Percentiles rank a stretch among this genome's conserved stretches.
phyloP scores from a whole-genome alignment of 2,888 invertebrate genomes.

The Stenotaenia linearis region DNA sequence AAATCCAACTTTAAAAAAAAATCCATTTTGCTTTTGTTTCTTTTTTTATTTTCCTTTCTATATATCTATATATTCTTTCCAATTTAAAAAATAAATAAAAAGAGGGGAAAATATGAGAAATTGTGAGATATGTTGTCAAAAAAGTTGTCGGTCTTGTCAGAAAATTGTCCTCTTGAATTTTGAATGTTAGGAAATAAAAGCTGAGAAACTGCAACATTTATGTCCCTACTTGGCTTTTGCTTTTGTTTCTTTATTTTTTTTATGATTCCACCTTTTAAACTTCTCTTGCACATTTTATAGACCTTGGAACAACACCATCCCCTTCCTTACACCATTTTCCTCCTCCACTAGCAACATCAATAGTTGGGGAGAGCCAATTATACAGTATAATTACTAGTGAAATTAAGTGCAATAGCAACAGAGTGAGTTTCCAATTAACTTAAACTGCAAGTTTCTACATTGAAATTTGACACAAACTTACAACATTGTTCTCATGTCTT shows the following conservation, averaged over 20 bases:
- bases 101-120: neutral
- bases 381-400: neutral
- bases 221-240: neutral
- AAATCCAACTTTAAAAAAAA: neutral
- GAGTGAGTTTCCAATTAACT: neutral
- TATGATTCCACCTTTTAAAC: neutral
- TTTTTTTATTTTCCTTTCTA: neutral
- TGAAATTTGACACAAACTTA: neutral
- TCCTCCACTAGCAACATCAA: neutral
- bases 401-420: neutral
- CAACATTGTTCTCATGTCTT: neutral
- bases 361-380: neutral
- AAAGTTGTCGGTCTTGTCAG: neutral
- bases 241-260: neutral
- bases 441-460: neutral
- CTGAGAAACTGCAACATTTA: neutral
- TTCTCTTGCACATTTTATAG: neutral
- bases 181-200: neutral
- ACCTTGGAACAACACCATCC: neutral
- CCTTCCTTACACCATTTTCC: neutral
- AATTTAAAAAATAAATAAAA: neutral
- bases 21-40: neutral
- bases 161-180: neutral
- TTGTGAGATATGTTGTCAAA: neutral
- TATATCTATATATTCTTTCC: neutral